These are phyloP conservation scores for Macroramphosus scolopax DNA, from an alignment of 2,797 vertebrate genomes.

Conservation along the genomic window DNA sequence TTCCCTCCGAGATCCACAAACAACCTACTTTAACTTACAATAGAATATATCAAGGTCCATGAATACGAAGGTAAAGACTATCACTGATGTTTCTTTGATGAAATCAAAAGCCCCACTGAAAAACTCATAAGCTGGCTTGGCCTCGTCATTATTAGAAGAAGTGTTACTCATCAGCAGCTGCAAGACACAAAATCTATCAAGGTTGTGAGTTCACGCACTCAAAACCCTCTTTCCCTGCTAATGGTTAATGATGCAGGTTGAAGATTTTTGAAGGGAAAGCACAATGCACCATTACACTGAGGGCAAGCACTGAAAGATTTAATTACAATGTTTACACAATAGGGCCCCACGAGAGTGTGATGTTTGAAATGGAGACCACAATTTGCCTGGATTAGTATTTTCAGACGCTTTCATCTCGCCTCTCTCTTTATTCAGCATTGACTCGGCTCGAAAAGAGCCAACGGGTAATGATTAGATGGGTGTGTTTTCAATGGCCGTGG, in stretches of 20 bases:
- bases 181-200: conserved; percentile 10
- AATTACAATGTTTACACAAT: conserved; percentile 47
- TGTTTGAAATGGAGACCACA: conserved; percentile 52
- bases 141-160: no score
- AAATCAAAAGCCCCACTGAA: conserved; percentile 1
- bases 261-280: conserved; percentile 15
- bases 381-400: conserved; percentile 60
- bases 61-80: no score
- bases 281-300: conserved; percentile 10
- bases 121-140: no score
- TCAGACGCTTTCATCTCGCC: conserved; percentile 34
- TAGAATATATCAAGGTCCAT: no score
- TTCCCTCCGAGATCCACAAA: no score
- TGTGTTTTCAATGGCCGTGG: conserved; percentile 32
- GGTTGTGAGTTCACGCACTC: conserved; percentile 1
- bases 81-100: conserved; percentile 4
- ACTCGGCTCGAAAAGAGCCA: conserved; percentile 34
- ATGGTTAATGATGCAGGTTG: conserved; percentile 17
- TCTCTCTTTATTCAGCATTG: conserved; percentile 37
- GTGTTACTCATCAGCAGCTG: no score
- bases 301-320: conserved; percentile 25
- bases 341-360: conserved; percentile 17
- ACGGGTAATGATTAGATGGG: conserved; percentile 41
- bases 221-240: conserved; percentile 4
- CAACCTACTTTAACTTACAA: no score